phyloP scores from a whole-genome alignment of 2,888 invertebrate species.

The Podotricha telesiphe region DNA sequence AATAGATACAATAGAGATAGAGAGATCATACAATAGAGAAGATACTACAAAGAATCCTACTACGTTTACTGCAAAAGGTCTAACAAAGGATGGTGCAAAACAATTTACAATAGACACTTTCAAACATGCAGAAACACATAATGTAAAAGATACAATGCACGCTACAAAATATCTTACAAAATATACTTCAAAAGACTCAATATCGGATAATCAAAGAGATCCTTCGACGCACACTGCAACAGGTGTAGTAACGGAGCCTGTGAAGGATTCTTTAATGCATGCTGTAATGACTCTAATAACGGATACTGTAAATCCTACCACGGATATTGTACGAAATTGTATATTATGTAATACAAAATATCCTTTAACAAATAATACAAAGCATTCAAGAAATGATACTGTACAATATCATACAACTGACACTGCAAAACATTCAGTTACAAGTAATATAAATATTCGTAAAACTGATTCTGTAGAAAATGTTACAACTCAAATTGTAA shows the following conservation, averaged over 20 bases:
- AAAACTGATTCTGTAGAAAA: no score
- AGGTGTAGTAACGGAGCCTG: background rate
- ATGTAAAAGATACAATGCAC: no score
- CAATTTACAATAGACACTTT: background rate
- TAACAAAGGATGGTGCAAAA: background rate
- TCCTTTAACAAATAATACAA: no score
- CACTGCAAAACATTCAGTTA: background rate
- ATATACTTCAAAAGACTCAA: background rate
- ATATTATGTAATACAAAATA: no score
- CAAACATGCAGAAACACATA: background rate
- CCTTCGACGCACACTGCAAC: background rate
- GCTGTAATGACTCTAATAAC: background rate
- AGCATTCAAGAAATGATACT: no score
- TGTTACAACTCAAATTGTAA: no score
- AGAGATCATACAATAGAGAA: no score
- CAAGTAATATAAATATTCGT: no score
- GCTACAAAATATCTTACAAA: background rate
- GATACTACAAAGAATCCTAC: background rate
- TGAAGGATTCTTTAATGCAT: background rate
- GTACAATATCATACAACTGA: no score
- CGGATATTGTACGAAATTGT: no score
- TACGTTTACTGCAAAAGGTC: background rate
- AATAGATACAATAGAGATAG: background rate
- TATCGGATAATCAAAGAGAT: background rate
- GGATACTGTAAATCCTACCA: background rate